phyloP scores from a whole-genome alignment of 2,797 vertebrate species.

The Falco berigora region DNA sequence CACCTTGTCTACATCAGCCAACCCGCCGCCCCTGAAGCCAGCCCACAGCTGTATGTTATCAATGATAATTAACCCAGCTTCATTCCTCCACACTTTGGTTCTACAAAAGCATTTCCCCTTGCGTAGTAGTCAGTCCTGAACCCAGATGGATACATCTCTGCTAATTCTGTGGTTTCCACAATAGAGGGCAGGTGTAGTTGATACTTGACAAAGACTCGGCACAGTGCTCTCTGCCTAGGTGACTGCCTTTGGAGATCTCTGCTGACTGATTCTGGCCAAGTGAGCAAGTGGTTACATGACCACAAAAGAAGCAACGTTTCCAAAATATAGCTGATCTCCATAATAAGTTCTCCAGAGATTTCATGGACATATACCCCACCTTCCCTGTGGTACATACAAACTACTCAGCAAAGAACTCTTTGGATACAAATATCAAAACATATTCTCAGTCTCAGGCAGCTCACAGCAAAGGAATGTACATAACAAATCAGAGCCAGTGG shows the following conservation, averaged over 20 bases:
- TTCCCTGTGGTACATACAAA: neutral
- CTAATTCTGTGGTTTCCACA: neutral
- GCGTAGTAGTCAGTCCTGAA: neutral
- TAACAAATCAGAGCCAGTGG: neutral
- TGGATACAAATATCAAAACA: neutral
- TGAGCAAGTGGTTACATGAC: neutral
- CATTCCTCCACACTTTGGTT: neutral
- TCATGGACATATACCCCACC: neutral
- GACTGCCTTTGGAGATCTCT: neutral
- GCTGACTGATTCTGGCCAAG: neutral
- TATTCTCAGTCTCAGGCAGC: neutral
- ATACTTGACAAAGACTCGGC: neutral
- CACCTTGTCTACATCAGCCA: too few species aligned
- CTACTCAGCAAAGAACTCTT: neutral
- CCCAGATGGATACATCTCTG: neutral
- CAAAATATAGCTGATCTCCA: neutral
- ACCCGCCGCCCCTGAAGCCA: too few species aligned
- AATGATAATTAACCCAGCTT: too few species aligned
- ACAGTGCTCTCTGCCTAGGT: neutral
- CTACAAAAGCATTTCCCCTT: neutral
- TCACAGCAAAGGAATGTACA: neutral
- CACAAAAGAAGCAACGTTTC: neutral
- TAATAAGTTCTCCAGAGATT: neutral
- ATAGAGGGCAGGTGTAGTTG: neutral
- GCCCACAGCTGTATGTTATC: too few species aligned